Base-by-base conservation (phyloP, 2,888 invertebrate genomes). In the Lasius fuliginosus region DNA sequence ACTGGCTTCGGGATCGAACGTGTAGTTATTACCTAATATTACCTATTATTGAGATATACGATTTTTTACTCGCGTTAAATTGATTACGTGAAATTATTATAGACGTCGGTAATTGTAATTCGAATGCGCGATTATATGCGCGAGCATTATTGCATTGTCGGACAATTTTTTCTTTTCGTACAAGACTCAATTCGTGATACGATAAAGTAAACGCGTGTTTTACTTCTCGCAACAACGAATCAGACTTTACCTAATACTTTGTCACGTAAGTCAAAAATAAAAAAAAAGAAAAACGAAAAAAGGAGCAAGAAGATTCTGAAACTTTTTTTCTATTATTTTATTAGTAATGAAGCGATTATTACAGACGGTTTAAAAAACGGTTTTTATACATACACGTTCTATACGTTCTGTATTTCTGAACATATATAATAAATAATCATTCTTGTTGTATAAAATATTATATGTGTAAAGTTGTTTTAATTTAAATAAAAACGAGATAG, bases 1-100 rank as follows among this genome's bases (percentile, higher is more conserved):
- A 71, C 81, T 82, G 49, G 83, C 85, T 85, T 81, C 82, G 86
- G 88, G 79, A 58, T 82, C 53, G 75, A 69, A 77, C 42, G 30
- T 69, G 30, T 69, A 69, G 42, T 77, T 77, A 77, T 77, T 69
- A 69, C n/a, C 23, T 33, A 73, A 79, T 73, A n/a, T n/a, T n/a
- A n/a, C n/a, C n/a, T n/a, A n/a, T n/a, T 60, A 12, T 60, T 46
- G 46, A 79, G 18, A 30, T 60, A 8, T 79, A 53, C 27, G 33
- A 40, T 46, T 81, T 36, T 73, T 30, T 11, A 46, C 23, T 79
- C n/a, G 49, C 49, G 6, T 42, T 58, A 67, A 40, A 67, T 71
- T 33, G 60, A 42, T 42, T 60, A 73, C 36, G 9, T 23, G 27
- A 71, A 81, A 73, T 71, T 58, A 56, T 77, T 67, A 69, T 69